phyloP scores from a whole-genome alignment of 2,113 vertebrate species.

The Ceratotherium simum region DNA sequence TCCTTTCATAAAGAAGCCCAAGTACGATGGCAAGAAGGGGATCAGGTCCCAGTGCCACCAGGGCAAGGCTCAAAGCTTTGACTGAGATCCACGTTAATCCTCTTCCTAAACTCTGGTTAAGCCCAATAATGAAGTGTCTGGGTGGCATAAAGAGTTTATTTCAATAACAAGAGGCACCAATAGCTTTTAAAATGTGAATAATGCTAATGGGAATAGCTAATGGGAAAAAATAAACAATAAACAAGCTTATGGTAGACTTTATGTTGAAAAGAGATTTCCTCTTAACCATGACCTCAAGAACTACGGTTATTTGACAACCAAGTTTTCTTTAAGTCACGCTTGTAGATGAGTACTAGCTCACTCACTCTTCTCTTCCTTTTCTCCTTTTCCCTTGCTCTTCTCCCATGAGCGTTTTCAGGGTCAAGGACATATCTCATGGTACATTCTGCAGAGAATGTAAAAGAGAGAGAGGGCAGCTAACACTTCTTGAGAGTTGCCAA shows the following conservation, averaged over 20 bases:
- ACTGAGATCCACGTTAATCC: slow-evolving; percentile 51
- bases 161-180: neutral
- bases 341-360: neutral
- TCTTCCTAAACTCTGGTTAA: slow-evolving; percentile 64
- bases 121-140: slow-evolving; percentile 39
- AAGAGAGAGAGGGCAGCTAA: neutral
- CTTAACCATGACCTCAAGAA: neutral
- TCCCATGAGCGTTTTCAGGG: neutral
- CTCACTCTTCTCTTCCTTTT: neutral
- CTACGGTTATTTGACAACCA: neutral
- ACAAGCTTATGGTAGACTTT: neutral
- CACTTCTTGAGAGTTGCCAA: neutral
- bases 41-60: neutral
- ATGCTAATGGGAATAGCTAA: accelerated
- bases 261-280: neutral
- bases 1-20: neutral
- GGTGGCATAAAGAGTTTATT: neutral
- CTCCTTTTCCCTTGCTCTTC: neutral
- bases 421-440: neutral
- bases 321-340: neutral
- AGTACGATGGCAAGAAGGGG: neutral
- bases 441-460: neutral
- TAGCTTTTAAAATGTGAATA: neutral
- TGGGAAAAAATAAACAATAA: neutral
- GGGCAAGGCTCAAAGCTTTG: slow-evolving; percentile 68